Conservation (phyloP, 2,888 invertebrate species). For the Ypsolopha scabrella region DNA sequence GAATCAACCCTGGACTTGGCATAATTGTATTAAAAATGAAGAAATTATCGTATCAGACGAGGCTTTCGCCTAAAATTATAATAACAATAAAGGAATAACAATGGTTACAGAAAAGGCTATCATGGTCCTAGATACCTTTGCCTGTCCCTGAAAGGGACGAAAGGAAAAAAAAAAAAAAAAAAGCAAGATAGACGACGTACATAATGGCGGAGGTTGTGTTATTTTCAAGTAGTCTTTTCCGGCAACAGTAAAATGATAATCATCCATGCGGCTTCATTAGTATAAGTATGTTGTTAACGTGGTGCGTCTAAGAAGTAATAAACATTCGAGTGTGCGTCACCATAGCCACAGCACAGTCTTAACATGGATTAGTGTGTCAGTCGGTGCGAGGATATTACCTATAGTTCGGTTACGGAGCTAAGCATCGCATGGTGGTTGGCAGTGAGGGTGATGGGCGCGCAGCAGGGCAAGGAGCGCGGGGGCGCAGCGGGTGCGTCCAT, state of each 20-base stretch:
- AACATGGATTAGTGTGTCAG: background rate
- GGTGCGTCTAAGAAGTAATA: background rate
- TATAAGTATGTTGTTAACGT: constrained; percentile 9
- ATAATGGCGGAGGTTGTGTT: constrained; percentile 60
- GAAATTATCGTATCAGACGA: too few species aligned
- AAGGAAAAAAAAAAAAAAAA: too few species aligned
- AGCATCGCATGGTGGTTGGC: constrained; percentile 9
- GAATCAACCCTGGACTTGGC: too few species aligned
- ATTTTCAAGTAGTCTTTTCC: constrained; percentile 33
- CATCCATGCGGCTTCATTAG: constrained; percentile 14
- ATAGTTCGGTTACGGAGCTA: constrained; percentile 6
- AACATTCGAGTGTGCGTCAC: background rate
- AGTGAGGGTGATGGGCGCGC: constrained; percentile 82
- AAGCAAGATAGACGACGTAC: too few species aligned
- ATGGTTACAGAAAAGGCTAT: too few species aligned
- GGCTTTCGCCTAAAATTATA: too few species aligned
- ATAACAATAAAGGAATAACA: too few species aligned
- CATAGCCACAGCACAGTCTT: background rate
- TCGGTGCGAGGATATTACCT: background rate
- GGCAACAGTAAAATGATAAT: constrained; percentile 26
- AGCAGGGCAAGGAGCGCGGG: constrained; percentile 92
- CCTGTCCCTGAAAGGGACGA: too few species aligned
- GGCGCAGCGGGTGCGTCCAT: constrained; percentile 79
- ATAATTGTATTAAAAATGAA: too few species aligned
- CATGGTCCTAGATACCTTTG: too few species aligned